These are phyloP conservation scores for Epinotia bilunana DNA, from an alignment of 2,888 invertebrate species.

Conservation along the genomic window DNA sequence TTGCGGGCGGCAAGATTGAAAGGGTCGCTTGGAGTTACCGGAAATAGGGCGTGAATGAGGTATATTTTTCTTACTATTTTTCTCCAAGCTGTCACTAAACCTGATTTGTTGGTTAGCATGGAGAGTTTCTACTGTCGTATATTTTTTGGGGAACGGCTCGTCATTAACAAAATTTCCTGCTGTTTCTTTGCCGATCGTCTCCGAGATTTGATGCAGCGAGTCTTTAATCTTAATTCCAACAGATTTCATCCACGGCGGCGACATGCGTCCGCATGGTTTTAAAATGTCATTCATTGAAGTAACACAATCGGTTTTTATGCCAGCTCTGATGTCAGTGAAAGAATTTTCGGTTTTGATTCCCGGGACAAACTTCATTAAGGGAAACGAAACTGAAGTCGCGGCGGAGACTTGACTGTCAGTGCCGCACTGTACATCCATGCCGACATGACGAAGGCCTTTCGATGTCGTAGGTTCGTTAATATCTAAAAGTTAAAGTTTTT, in stretches of 20 bases:
- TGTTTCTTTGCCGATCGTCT: not conserved
- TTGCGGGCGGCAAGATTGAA: not conserved
- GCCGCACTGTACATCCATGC: slow-evolving; percentile 76
- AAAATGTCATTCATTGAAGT: slow-evolving; percentile 51
- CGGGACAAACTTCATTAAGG: slow-evolving; percentile 56
- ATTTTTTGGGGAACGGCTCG: not conserved
- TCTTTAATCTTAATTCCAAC: slow-evolving; percentile 65
- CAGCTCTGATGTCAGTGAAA: slow-evolving; percentile 45
- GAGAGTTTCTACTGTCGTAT: not conserved
- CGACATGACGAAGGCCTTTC: slow-evolving; percentile 73
- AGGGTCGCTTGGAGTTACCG: not conserved
- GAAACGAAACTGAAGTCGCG: slow-evolving; percentile 60
- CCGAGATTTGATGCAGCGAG: slow-evolving; percentile 52
- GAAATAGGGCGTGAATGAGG: not conserved
- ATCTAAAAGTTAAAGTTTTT: slow-evolving; percentile 60
- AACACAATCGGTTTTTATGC: slow-evolving; percentile 54
- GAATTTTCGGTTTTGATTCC: slow-evolving; percentile 64
- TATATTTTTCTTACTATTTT: not conserved
- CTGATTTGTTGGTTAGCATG: not conserved
- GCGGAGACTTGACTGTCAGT: slow-evolving; percentile 63
- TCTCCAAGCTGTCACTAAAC: not conserved
- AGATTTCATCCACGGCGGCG: slow-evolving; percentile 54
- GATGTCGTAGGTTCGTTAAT: slow-evolving; percentile 79
- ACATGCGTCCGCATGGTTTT: slow-evolving; percentile 46
- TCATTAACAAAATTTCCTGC: not conserved